These are phyloP conservation scores for Diplazon laetatorius DNA, from an alignment of 2,888 invertebrate genomes.

Conservation along the genomic window DNA sequence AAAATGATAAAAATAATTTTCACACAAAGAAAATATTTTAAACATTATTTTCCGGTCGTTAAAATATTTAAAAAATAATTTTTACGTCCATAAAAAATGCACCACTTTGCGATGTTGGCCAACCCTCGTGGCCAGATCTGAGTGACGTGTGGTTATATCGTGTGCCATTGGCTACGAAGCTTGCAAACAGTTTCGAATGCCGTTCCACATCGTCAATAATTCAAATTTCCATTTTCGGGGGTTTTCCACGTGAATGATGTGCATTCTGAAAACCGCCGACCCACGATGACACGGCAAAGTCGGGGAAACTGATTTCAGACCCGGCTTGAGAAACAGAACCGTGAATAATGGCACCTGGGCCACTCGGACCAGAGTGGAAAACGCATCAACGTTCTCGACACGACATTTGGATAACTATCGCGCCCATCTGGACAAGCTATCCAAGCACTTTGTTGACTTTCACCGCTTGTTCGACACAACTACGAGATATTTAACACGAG, in stretches of 20 bases:
- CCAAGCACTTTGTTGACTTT: not conserved
- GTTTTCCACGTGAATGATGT: constrained; percentile 11
- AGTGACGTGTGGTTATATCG: constrained; percentile 45
- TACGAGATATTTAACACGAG: not conserved
- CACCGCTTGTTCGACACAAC: not conserved
- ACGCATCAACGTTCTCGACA: not conserved
- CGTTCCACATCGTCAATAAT: constrained; percentile 33
- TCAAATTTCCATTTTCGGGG: constrained; percentile 13
- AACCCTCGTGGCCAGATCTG: constrained; percentile 17
- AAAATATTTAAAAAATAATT: not conserved
- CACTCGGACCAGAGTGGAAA: not conserved
- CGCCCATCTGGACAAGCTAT: not conserved
- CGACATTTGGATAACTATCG: not conserved
- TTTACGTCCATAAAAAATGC: constrained; percentile 52
- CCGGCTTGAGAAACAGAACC: too few relatives aligned
- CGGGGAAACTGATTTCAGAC: not conserved
- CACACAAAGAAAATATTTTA: too few relatives aligned
- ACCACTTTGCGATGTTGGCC: not conserved
- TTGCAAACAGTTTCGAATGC: not conserved
- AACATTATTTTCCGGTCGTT: too few relatives aligned
- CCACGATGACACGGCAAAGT: not conserved
- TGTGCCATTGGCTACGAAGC: not conserved
- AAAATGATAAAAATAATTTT: too few relatives aligned
- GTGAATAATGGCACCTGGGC: not conserved
- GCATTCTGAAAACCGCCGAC: too few relatives aligned